These are phyloP conservation scores for Lepidostoma basale DNA, from an alignment of 1,140 invertebrate genomes.

Conservation along the genomic window DNA sequence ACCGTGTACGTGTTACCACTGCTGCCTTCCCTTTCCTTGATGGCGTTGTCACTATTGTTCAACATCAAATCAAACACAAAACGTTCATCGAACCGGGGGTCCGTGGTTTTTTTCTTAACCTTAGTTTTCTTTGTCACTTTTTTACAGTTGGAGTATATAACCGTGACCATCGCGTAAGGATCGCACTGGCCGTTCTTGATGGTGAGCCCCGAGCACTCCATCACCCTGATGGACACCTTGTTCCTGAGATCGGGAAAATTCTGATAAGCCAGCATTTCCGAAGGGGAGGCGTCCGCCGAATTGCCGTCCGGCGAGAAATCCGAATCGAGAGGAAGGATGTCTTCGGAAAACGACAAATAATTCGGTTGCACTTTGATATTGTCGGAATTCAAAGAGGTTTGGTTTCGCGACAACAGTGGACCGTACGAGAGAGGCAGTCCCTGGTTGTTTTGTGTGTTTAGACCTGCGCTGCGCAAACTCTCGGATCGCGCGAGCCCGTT, in stretches of 20 bases:
- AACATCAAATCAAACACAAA: constrained; percentile 83
- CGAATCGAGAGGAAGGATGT: background rate
- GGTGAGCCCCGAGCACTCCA: constrained; percentile 86
- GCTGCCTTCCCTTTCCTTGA: constrained; percentile 58
- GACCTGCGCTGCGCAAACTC: constrained; percentile 25
- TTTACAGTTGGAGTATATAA: constrained; percentile 81
- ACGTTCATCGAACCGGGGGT: constrained; percentile 86
- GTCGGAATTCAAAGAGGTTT: background rate
- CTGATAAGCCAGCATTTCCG: background rate
- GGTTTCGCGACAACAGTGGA: constrained; percentile 18
- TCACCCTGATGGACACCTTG: constrained; percentile 66
- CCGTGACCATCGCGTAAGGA: constrained; percentile 82
- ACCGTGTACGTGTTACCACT: constrained; percentile 61
- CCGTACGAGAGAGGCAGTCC: constrained; percentile 29
- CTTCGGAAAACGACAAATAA: background rate
- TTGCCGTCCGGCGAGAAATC: constrained; percentile 1
- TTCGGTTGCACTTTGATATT: background rate
- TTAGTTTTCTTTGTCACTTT: constrained; percentile 83
- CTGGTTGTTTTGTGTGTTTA: background rate
- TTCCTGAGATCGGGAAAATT: constrained; percentile 30
- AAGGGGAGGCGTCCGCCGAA: background rate
- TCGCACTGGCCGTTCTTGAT: constrained; percentile 90
- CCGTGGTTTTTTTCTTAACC: constrained; percentile 86
- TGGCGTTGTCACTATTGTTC: constrained; percentile 56
- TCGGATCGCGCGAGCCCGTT: constrained; percentile 34